These are phyloP conservation scores for Drosophila burlai DNA, from an alignment of 1,140 invertebrate genomes.

Conservation along the genomic window DNA sequence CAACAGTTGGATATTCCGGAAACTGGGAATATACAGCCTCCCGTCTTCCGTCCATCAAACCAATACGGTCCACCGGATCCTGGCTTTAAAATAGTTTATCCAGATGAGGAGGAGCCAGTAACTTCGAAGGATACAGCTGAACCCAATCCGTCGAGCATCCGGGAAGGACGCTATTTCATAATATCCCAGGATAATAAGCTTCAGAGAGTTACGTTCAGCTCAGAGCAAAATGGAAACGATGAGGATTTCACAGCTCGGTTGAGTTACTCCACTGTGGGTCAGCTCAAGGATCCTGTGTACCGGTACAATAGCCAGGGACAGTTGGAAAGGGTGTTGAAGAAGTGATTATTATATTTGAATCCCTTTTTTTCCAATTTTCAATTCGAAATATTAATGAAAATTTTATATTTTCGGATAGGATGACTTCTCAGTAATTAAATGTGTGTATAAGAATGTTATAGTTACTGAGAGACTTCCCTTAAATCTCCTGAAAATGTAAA, in stretches of 20 bases:
- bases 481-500: too few species aligned
- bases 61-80: conserved; percentile 61
- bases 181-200: conserved; percentile 70
- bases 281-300: conserved; percentile 78
- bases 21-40: conserved; percentile 1
- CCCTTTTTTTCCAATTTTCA: not conserved
- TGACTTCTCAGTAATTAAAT: too few species aligned
- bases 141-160: conserved; percentile 7
- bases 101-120: conserved; percentile 48
- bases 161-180: conserved; percentile 77
- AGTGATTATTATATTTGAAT: too few species aligned
- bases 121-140: not conserved
- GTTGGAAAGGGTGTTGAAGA: conserved; percentile 69
- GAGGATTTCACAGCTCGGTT: conserved; percentile 77
- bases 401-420: too few species aligned
- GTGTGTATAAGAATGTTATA: too few species aligned
- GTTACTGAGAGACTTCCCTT: too few species aligned
- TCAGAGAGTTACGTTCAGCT: conserved; percentile 70
- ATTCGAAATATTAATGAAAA: not conserved
- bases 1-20: conserved; percentile 26
- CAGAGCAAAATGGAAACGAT: conserved; percentile 54
- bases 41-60: conserved; percentile 19
- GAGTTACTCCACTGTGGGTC: conserved; percentile 73
- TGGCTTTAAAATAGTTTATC: conserved; percentile 66
- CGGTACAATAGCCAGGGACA: conserved; percentile 76